A percentile compares a stretch with the other conserved stretches of the same genome.
Evolutionary conservation across 2,113 vertebrate genomes (phyloP).

Genomic region (Formicarius rufipectus): DNA sequence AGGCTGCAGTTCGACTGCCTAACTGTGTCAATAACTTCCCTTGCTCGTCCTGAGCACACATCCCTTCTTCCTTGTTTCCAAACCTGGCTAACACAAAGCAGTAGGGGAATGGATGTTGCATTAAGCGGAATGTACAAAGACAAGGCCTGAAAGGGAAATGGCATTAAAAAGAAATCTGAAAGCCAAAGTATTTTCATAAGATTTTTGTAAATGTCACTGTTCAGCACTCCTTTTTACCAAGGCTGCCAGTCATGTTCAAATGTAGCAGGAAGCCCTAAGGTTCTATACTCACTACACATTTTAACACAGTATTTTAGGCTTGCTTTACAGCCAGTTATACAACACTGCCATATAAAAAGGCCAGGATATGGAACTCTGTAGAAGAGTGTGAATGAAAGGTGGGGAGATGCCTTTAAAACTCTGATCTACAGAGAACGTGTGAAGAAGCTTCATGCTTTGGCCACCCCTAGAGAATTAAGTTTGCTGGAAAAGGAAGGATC

Average conservation of each 20-base stretch:
- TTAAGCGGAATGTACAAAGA: background rate
- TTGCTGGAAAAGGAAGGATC: background rate
- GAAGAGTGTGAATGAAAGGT: background rate
- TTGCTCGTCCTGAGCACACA: background rate
- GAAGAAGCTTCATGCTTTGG: background rate
- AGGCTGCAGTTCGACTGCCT: background rate
- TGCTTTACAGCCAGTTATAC: background rate
- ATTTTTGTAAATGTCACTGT: background rate
- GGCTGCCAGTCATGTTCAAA: background rate
- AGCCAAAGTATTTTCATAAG: background rate
- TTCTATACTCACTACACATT: background rate
- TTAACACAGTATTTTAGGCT: background rate
- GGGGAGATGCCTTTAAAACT: background rate
- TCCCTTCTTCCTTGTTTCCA: background rate
- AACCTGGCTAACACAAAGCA: background rate
- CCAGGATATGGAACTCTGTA: background rate
- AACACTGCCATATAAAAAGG: background rate
- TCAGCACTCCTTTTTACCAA: background rate
- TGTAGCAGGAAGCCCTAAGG: background rate
- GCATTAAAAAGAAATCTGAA: background rate
- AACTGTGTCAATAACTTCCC: fast-evolving
- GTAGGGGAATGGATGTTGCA: background rate
- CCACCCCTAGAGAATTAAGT: background rate
- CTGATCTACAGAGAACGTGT: background rate
- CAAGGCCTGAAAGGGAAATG: background rate